phyloP scores from a whole-genome alignment of 2,113 vertebrate species.

The Murina feae region DNA sequence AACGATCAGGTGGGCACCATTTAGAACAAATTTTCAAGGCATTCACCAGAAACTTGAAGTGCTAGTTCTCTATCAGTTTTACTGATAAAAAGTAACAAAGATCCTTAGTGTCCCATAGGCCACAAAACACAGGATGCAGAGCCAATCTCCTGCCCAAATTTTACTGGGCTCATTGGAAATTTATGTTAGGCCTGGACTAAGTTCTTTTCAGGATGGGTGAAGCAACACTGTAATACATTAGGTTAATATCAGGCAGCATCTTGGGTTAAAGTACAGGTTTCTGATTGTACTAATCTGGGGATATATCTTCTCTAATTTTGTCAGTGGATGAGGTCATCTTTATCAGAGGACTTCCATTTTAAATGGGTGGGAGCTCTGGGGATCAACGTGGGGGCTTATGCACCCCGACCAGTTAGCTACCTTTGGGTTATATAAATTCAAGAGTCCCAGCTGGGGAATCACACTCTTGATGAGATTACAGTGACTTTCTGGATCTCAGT shows the following conservation, averaged over 20 bases:
- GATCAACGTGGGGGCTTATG: not conserved
- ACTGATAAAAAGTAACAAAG: not conserved
- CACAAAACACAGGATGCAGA: not conserved
- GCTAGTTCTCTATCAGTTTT: not conserved
- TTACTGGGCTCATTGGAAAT: not conserved
- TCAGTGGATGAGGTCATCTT: conserved; percentile 41
- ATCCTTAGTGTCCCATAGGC: not conserved
- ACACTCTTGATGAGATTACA: conserved; percentile 77
- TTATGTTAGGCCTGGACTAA: not conserved
- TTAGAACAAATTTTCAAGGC: not conserved
- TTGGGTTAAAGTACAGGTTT: not conserved
- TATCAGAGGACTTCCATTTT: conserved; percentile 34
- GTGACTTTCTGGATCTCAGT: conserved; percentile 74
- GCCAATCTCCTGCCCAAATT: not conserved
- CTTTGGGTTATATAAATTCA: conserved; percentile 64
- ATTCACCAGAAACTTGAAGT: not conserved
- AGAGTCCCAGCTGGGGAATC: conserved; percentile 76
- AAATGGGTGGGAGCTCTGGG: conserved; percentile 39
- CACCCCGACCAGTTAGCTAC: conserved; percentile 59
- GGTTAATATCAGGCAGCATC: not conserved
- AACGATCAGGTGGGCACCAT: not conserved
- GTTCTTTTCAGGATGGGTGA: not conserved
- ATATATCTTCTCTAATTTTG: conserved; percentile 57
- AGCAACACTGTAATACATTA: not conserved
- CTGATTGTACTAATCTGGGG: conserved; percentile 16